Evolutionary conservation across 2,888 invertebrate species (phyloP).

Genomic region (Xestoiulus laeticollis): DNA sequence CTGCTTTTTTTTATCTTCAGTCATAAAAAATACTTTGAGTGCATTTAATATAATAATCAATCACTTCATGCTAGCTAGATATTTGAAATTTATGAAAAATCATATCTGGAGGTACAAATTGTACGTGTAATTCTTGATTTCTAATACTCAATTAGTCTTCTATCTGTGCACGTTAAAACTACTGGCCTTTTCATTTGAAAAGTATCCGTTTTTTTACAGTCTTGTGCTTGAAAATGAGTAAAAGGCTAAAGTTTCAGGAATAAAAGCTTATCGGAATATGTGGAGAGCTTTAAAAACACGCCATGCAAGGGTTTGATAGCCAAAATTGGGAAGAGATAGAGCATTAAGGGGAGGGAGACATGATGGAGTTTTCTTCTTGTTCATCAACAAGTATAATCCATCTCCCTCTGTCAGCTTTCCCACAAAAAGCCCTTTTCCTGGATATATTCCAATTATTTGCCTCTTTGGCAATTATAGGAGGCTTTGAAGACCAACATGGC

Average conservation of each 20-base stretch:
- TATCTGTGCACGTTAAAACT: background rate
- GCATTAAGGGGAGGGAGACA: constrained; percentile 41
- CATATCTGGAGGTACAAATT: too few species aligned
- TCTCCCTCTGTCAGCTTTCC: constrained; percentile 53
- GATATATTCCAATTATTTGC: constrained; percentile 51
- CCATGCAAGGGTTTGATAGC: constrained; percentile 46
- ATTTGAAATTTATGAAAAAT: too few species aligned
- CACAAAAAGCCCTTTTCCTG: constrained; percentile 46
- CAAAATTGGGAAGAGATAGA: constrained; percentile 42
- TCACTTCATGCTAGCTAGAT: too few species aligned
- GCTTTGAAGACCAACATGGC: constrained; percentile 34
- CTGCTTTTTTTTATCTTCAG: background rate
- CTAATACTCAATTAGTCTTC: too few species aligned
- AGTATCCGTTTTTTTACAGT: background rate
- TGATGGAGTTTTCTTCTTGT: constrained; percentile 45
- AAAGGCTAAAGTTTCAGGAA: constrained; percentile 30
- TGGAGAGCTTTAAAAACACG: constrained; percentile 29
- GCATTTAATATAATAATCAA: background rate
- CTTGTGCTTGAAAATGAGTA: background rate
- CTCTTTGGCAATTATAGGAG: constrained; percentile 50
- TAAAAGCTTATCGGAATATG: constrained; percentile 46
- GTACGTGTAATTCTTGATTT: too few species aligned
- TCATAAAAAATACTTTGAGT: background rate
- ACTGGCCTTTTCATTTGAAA: background rate
- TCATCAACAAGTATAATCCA: constrained; percentile 52